phyloP scores from a whole-genome alignment of 2,113 vertebrate genomes.

The Nanorana parkeri region DNA sequence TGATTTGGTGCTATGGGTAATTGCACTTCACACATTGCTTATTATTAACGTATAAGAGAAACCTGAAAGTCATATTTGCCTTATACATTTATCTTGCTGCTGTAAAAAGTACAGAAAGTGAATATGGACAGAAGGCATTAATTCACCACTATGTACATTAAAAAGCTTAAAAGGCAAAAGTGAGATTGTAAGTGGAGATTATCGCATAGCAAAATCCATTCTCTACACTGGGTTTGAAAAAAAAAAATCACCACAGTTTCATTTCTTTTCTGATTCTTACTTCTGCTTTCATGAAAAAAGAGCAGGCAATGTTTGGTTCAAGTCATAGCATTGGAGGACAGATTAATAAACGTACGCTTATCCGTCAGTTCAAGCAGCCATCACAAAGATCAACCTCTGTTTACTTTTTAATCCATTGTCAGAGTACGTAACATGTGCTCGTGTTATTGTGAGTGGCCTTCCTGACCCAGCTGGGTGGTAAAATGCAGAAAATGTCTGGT shows the following conservation, averaged over 20 bases:
- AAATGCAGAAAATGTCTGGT: slow-evolving; percentile 7
- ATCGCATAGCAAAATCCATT: not conserved
- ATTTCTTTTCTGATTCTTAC: not conserved
- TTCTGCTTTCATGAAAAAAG: not conserved
- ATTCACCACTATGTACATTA: too few relatives aligned
- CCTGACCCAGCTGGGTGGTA: slow-evolving; percentile 7
- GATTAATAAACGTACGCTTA: slow-evolving; percentile 18
- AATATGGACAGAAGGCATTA: too few relatives aligned
- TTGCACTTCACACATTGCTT: too few relatives aligned
- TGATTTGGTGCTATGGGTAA: too few relatives aligned
- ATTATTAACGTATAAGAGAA: too few relatives aligned
- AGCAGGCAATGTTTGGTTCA: slow-evolving; percentile 7
- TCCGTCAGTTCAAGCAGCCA: not conserved
- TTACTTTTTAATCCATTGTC: slow-evolving; percentile 27
- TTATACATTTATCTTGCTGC: too few relatives aligned
- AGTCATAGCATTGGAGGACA: not conserved
- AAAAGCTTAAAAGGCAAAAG: not conserved
- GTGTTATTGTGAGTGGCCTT: slow-evolving; percentile 19
- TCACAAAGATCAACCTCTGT: slow-evolving; percentile 21
- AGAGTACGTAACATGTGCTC: not conserved
- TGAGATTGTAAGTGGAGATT: not conserved
- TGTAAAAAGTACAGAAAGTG: too few relatives aligned
- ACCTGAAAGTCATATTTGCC: too few relatives aligned
- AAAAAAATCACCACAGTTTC: not conserved
- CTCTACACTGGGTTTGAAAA: not conserved